Evolutionary conservation across 30 jellyfish, hydroid and myxozoan species (phyloP), one percentile per base, ranked within the genome.

Genomic region (Phacellophora camtschatica): DNA sequence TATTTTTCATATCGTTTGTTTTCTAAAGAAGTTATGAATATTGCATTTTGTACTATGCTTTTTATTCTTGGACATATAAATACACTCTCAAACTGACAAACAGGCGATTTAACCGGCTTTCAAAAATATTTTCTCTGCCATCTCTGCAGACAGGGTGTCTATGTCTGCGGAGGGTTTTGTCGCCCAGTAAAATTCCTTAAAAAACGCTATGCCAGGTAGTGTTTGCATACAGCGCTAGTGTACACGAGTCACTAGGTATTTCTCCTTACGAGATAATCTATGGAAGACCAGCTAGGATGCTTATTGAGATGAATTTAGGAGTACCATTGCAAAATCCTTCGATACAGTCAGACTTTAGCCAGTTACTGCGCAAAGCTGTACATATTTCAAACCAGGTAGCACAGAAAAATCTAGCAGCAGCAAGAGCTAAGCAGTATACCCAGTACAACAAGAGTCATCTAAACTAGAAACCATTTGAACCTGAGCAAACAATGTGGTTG

Each of bases 261-360:
- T 65, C 86, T 23, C 95, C 89, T 19, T 83, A 70, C 50, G 88
- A 69, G 43, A 51, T 71, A 49, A 67, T 83, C 19, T 83, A 53
- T 83, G 95, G 83, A 4, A 72, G 88, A 28, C 76, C 62, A 12
- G 84, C 88, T n/a, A 68, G 88, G 27, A 30, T 78, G 74, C 90
- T 83, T 41, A 41, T 64, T 16, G 81, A 78, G 48, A 64, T 66
- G 23, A 83, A 75, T 20, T 34, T 56, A 33, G 88, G 88, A 23
- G 24, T 75, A 10, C 88, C 88, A 30, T 34, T 78, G 37, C 37
- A 39, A 0, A 78, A 43, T 66, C 90, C 90, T 4, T 41, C 42
- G 5, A 65, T 36, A 24, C 90, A 78, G 49, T 78, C 90, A 18
- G 82, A 61, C 71, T 73, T 56, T 62, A 78, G 74, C 35, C 90